A percentile compares a stretch with the other conserved stretches of the same genome.
Conservation (phyloP, 2,113 vertebrate genomes). For the Ploceus nigricollis region DNA sequence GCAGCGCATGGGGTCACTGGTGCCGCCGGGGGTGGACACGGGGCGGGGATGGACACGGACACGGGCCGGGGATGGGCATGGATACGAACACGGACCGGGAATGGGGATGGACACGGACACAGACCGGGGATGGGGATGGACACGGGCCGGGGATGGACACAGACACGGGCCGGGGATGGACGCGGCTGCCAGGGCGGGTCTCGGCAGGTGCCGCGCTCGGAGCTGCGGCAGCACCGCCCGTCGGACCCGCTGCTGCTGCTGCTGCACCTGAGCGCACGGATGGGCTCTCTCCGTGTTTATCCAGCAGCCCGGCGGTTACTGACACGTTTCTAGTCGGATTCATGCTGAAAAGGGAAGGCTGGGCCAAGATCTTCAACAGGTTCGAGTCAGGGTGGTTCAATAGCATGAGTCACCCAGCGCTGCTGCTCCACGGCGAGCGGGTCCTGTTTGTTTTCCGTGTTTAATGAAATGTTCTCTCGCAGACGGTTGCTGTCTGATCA, state of each 20-base stretch:
- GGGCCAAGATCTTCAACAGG: conserved; percentile 20
- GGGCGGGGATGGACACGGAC: neutral
- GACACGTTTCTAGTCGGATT: neutral
- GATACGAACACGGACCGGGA: too few species aligned
- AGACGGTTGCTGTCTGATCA: neutral
- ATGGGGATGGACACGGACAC: too few species aligned
- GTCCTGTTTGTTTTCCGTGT: neutral
- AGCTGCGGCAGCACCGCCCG: neutral
- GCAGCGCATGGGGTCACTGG: neutral
- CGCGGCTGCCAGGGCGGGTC: neutral
- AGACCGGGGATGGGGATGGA: neutral
- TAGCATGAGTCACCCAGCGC: neutral
- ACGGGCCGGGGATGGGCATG: neutral
- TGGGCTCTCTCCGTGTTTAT: neutral
- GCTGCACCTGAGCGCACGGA: fast-evolving
- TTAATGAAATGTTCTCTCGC: neutral
- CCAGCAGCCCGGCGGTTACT: neutral
- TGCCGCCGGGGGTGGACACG: neutral
- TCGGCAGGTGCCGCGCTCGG: neutral
- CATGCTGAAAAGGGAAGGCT: neutral
- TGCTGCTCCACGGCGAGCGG: neutral
- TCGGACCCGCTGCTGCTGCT: fast-evolving
- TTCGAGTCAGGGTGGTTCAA: neutral
- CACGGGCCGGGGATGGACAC: neutral
- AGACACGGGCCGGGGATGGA: neutral